Evolutionary conservation across 2,113 vertebrate species (phyloP), one percentile per base, ranked within the genome.

Genomic region (Scartelaos histophorus): DNA sequence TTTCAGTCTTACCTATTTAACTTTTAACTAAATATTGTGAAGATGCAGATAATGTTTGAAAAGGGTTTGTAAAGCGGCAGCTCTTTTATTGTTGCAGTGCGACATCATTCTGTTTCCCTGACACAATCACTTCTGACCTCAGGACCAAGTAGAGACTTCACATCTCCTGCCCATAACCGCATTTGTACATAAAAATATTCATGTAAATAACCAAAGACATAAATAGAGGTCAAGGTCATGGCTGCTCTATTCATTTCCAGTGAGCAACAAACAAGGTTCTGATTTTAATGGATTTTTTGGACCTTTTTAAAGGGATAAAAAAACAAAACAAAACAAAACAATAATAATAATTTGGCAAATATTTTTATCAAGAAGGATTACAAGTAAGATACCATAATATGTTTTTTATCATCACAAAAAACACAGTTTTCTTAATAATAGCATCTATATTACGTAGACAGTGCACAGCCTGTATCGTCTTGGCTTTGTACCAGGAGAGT

Each of bases 21-120:
- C 21, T 22, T 9, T 13, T 22, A 12, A n/a, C 9, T 22, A 21
- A 21, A 25, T 49, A 1, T 60, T 17, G 49, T 21, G 35, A 70
- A 51, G 25, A 45, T 34, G 34, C 71, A 49, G 34, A 22, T 16
- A 38, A n/a, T 10, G 1, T 68, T 51, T 15, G 12, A 47, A 45
- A 46, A 79, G 73, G 68, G 61, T 21, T 5, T 69, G 21, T 73
- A 25, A 22, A 70, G 25, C 61, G 57, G 56, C 69, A 51, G 21
- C 46, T 29, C 58, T 65, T 57, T 75, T 74, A 71, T 58, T 72
- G 72, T 83, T 81, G 67, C 9, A 7, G 24, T 65, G 67, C 82
- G 85, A 88, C 80, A 81, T 6, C 10, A 85, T 70, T 79, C 84
- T 54, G 71, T 88, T 78, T 64, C 61, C 74, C 78, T 85, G 82